Base-by-base conservation (phyloP, 2,888 invertebrate species). In the Tenodera sinensis region DNA sequence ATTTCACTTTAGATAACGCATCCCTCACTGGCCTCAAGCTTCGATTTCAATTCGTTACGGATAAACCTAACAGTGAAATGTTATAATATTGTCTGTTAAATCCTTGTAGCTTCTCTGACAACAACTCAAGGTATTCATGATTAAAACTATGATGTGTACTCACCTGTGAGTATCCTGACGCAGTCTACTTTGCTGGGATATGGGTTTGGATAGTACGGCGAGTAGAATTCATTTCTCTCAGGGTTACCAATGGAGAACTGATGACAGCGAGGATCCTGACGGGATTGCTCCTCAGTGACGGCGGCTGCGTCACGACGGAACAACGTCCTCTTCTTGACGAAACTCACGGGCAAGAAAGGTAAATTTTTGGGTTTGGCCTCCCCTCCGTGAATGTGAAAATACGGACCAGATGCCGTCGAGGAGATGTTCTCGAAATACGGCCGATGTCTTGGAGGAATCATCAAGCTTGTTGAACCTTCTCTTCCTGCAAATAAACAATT, bases 161-260 rank as follows among this genome's bases (percentile, higher is more conserved):
- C 93, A 97, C 97, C 97, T 94, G 94, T 94, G 90, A 97, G 94
- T 28, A 96, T 94, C 90, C 95, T 94, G 89, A 95, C 94, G 92
- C 97, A 97, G 91, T 96, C 95, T 54, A 95, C 95, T 91, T 95
- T 94, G 91, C 95, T 95, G 14, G 96, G 96, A 93, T 97, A 97
- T 89, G 94, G 93, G 88, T 94, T 94, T 15, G 96, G 96, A 93
- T 95, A 96, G 91, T 95, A 95, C 0, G 97, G 97, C 91, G 96
- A 96, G 92, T 95, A 96, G 92, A 97, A 95, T 92, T 94, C 94
- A 91, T 94, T 94, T n/a, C 93, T 93, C 2, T 89, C 84, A 14
- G 93, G 93, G 91, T 96, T 95, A 28, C 95, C 95, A 89, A 94
- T 93, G 28, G 92, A 92, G 92, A 96, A 96, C 90, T 94, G 94